Percentiles rank a stretch among this genome's conserved stretches.
phyloP scores from a whole-genome alignment of 2,113 vertebrate genomes.

The Salvelinus sp. region DNA sequence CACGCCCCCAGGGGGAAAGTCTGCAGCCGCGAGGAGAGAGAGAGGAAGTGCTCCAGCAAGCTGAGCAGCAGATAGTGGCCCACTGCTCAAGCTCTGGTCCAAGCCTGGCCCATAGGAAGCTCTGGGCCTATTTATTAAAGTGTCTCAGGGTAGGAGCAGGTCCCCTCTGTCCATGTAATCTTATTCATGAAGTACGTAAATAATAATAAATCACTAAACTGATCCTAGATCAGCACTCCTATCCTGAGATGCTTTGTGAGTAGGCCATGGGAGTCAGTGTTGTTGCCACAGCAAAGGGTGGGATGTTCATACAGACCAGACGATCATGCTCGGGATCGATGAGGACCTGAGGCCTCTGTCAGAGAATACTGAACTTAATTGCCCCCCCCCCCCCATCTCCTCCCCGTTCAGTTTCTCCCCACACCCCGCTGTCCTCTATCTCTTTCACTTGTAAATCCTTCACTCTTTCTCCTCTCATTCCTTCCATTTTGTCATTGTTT shows the following conservation, averaged over 20 bases:
- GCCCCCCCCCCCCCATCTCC: background rate
- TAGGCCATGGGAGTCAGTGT: background rate
- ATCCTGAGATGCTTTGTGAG: too few relatives aligned
- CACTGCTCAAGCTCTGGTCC: background rate
- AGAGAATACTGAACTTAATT: background rate
- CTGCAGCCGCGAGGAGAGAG: constrained; percentile 84
- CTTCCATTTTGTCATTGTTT: constrained; percentile 1
- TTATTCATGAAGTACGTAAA: too few relatives aligned
- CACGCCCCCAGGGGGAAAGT: constrained; percentile 64
- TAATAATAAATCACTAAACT: too few relatives aligned
- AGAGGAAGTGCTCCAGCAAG: constrained; percentile 90
- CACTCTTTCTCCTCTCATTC: constrained; percentile 16
- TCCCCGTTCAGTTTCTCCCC: background rate
- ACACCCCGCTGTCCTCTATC: background rate
- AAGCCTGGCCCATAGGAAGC: too few relatives aligned
- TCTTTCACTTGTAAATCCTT: background rate
- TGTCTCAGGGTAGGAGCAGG: too few relatives aligned
- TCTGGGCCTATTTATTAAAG: too few relatives aligned
- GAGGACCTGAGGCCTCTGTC: constrained; percentile 43
- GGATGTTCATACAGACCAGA: constrained; percentile 13
- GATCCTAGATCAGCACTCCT: too few relatives aligned
- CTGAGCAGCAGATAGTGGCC: constrained; percentile 95
- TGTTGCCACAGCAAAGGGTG: background rate
- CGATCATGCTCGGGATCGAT: background rate
- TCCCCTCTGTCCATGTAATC: too few relatives aligned